These are phyloP conservation scores for Hyperopisus bebe DNA, from an alignment of 2,113 vertebrate genomes.

Conservation along the genomic window DNA sequence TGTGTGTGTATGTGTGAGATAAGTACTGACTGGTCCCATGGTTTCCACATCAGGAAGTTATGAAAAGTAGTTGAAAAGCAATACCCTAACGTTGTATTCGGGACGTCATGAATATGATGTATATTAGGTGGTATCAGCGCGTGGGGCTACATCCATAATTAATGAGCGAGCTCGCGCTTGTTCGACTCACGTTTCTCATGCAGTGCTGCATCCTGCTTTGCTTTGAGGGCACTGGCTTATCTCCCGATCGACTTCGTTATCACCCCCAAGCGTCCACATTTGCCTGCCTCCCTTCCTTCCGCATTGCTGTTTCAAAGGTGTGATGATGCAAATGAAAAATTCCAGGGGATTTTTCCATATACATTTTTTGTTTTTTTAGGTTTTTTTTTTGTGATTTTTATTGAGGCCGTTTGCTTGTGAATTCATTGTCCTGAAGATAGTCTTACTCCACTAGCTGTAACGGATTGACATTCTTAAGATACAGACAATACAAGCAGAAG, in stretches of 20 bases:
- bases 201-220: neutral
- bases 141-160: neutral
- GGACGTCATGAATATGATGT: neutral
- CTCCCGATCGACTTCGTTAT: slow-evolving; percentile 7
- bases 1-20: neutral
- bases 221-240: slow-evolving; percentile 27
- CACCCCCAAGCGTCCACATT: slow-evolving; percentile 22
- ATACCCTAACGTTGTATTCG: neutral
- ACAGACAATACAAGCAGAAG: neutral
- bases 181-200: neutral
- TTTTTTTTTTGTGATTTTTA: neutral
- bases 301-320: slow-evolving; percentile 1
- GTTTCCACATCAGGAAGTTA: neutral
- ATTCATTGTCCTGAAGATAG: neutral
- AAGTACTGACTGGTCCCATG: neutral
- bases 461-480: neutral
- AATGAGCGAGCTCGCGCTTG: neutral
- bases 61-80: neutral
- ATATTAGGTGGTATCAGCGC: neutral
- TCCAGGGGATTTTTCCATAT: slow-evolving; percentile 24
- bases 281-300: slow-evolving; percentile 36
- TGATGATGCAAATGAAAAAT: slow-evolving; percentile 36
- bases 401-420: neutral
- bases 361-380: neutral
- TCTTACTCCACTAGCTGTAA: neutral